These are phyloP conservation scores for Epinephelus moara DNA, from an alignment of 2,113 vertebrate species.

Conservation along the genomic window DNA sequence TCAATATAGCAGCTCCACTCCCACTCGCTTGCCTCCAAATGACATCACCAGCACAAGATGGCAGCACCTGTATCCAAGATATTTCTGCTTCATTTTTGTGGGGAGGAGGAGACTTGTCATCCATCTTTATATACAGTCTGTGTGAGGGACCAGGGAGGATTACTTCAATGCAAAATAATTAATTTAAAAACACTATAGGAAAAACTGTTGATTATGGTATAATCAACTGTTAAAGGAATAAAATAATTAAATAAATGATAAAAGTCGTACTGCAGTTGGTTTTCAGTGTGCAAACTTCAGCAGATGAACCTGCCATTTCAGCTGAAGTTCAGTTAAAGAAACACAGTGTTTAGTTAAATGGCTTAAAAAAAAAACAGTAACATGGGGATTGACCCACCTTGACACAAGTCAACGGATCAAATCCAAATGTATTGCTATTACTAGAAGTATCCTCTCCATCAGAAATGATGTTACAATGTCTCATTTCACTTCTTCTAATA, in stretches of 20 bases:
- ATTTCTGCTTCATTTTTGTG: no score
- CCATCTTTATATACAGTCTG: no score
- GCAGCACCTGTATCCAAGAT: no score
- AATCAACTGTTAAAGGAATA: conserved; percentile 8
- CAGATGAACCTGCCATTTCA: conserved; percentile 4
- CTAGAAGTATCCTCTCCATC: not conserved
- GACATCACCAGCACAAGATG: no score
- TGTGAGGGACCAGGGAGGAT: not conserved
- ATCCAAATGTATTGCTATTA: not conserved
- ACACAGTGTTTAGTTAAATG: not conserved
- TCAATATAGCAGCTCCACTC: no score
- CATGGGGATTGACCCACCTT: no score
- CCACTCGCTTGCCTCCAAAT: no score
- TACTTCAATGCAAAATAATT: not conserved
- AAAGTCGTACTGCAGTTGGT: not conserved
- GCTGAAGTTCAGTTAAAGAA: not conserved
- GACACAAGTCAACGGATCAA: not conserved
- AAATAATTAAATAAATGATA: conserved; percentile 19
- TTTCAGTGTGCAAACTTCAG: not conserved
- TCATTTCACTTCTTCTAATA: not conserved
- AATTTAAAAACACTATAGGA: not conserved
- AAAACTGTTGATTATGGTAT: not conserved
- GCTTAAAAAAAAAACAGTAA: no score
- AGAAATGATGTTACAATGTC: not conserved
- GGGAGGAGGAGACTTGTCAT: no score